A percentile compares a stretch with the other conserved stretches of the same genome.
Evolutionary conservation across 2,113 vertebrate genomes (phyloP).

Genomic region (Phaethornis superciliosus): DNA sequence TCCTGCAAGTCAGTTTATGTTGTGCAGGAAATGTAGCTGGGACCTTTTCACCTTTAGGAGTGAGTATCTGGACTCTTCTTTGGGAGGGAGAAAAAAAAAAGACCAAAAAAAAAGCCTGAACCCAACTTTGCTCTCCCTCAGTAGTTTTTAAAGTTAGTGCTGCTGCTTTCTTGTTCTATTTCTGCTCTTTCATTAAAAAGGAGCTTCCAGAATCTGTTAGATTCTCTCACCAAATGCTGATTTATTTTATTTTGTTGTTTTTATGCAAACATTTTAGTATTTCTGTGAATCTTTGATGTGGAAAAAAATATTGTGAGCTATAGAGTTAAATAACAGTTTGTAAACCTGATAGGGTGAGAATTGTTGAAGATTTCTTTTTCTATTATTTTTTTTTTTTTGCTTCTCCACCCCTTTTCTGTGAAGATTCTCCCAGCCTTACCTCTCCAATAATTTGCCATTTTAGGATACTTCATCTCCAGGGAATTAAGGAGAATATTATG

Average conservation of each 20-base stretch:
- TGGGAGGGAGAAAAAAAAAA: not conserved
- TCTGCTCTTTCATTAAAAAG: not conserved
- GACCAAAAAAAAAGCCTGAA: not conserved
- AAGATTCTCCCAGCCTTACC: not conserved
- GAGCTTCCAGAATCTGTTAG: not conserved
- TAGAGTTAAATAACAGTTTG: not conserved
- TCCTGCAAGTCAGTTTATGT: not conserved
- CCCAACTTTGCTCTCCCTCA: too few relatives aligned
- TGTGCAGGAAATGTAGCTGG: not conserved
- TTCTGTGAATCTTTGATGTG: not conserved
- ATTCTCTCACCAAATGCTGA: not conserved
- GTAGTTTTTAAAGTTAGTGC: not conserved
- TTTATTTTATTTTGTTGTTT: not conserved
- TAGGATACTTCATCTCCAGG: not conserved
- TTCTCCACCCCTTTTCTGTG: not conserved
- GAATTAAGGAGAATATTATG: not conserved
- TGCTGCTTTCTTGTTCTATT: not conserved
- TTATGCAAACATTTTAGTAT: not conserved
- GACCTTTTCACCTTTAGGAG: not conserved
- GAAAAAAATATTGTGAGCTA: not conserved
- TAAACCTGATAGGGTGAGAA: too few relatives aligned
- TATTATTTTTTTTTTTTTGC: not conserved
- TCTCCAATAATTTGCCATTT: not conserved
- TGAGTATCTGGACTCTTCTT: not conserved
- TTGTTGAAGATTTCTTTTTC: not conserved